phyloP scores from a whole-genome alignment of 2,797 vertebrate genomes.

The Onychomys leucogaster region DNA sequence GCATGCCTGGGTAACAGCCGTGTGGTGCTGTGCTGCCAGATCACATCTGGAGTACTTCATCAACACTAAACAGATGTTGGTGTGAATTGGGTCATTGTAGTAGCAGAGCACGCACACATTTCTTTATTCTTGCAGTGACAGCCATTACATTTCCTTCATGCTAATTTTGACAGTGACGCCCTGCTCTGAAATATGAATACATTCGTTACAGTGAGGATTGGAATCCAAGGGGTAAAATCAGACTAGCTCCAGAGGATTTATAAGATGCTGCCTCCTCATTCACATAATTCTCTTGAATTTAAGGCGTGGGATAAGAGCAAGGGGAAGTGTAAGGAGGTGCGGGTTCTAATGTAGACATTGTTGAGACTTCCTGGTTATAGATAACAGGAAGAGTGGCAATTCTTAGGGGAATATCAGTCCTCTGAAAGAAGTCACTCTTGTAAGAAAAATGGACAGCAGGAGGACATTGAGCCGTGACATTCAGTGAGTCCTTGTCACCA shows the following conservation, averaged over 20 bases:
- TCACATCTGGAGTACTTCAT: slow-evolving; percentile 83
- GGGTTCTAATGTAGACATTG: slow-evolving; percentile 65
- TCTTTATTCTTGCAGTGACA: slow-evolving; percentile 72
- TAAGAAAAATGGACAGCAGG: slow-evolving; percentile 85
- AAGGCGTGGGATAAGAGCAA: background rate
- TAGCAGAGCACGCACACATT: slow-evolving; percentile 74
- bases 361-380: slow-evolving; percentile 80
- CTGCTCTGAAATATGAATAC: slow-evolving; percentile 74
- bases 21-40: slow-evolving; percentile 61
- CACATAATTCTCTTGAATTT: slow-evolving; percentile 15
- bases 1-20: slow-evolving; percentile 65
- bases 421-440: slow-evolving; percentile 85
- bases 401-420: slow-evolving; percentile 81
- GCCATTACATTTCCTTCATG: slow-evolving; percentile 82
- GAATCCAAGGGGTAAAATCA: slow-evolving; percentile 66
- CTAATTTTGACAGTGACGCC: slow-evolving; percentile 82
- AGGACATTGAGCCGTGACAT: slow-evolving; percentile 84
- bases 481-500: slow-evolving; percentile 87
- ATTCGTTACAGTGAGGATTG: slow-evolving; percentile 40
- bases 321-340: accelerated
- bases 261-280: slow-evolving; percentile 9
- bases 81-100: slow-evolving; percentile 84
- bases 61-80: slow-evolving; percentile 82
- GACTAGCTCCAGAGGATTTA: slow-evolving; percentile 2
- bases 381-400: slow-evolving; percentile 84